Percentiles rank a stretch among this genome's conserved stretches.
These are phyloP conservation scores for Sabellastarte sp. DNA, from an alignment of 2,888 invertebrate genomes.

Conservation along the genomic window DNA sequence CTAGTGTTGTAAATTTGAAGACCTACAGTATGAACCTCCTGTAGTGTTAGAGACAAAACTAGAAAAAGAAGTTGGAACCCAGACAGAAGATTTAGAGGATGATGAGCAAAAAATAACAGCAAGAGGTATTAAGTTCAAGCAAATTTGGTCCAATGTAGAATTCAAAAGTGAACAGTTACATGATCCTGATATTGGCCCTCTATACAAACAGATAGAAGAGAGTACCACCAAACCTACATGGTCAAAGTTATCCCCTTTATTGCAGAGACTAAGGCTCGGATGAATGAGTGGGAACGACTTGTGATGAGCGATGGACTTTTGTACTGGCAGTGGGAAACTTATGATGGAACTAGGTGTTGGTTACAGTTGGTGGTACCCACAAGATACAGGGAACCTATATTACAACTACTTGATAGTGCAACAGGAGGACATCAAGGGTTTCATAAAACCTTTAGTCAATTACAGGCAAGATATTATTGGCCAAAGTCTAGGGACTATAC, in stretches of 20 bases:
- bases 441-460: background rate
- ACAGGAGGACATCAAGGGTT: slow-evolving; percentile 4
- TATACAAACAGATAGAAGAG: background rate
- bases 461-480: slow-evolving; percentile 6
- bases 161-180: background rate
- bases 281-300: background rate
- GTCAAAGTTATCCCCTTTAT: background rate
- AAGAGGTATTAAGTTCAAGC: background rate
- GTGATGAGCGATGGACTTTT: background rate
- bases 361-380: background rate
- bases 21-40: background rate
- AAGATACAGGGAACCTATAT: background rate
- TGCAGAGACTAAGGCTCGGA: background rate
- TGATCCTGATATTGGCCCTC: background rate
- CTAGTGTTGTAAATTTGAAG: background rate
- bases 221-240: background rate
- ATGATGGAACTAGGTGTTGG: background rate
- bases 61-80: background rate
- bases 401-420: background rate
- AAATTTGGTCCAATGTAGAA: background rate
- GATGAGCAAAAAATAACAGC: background rate
- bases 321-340: background rate
- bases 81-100: background rate
- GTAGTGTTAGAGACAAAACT: background rate
- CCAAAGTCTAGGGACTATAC: background rate